Evolutionary conservation across 2,888 invertebrate species (phyloP), one percentile per base, ranked within the genome.

Genomic region (Quadroppia sp.): DNA sequence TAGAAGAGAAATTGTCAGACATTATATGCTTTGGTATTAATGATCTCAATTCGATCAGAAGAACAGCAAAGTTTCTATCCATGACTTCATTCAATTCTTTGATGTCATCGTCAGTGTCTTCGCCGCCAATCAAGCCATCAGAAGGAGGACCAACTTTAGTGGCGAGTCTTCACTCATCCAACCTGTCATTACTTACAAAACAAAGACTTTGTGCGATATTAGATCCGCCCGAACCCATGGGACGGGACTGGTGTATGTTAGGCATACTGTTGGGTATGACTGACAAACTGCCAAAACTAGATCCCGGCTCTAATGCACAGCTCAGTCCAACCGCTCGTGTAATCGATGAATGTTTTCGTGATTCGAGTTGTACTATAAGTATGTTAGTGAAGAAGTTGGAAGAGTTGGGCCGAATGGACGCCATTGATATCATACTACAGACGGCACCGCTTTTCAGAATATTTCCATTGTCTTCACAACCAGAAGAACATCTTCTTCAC

Each of bases 341-440:
- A 40, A 80, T 86, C 69, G 83, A 83, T 76, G 84, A 85, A 77
- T 86, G 85, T 85, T 81, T 83, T 15, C 80, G 82, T 28, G 81
- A 81, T 59, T 80, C 82, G 2, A 78, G 79, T n/a, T 79, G 78
- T 69, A 83, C 84, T 0, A 81, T 86, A 45, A 87, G 87, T 64
- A 83, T 83, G 69, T 82, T 89, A 72, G 84, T 88, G 71, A 80
- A 82, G 56, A 87, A 85, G 79, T 83, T 89, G 78, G 82, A 83
- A 76, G 87, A 87, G 77, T 82, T 89, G 78, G 87, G 87, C 71
- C 83, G 89, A 53, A 82, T 83, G 69, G 88, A 88, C 81, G 87
- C 86, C 0, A 85, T 86, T 2, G 86, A 87, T 76, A 83, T 86
- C n/a, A 82, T 88, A 20, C 82, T 87, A 76, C 83, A 85, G 56